Evolutionary conservation across 2,113 vertebrate genomes (phyloP).

Genomic region (Mastomys natalensis): DNA sequence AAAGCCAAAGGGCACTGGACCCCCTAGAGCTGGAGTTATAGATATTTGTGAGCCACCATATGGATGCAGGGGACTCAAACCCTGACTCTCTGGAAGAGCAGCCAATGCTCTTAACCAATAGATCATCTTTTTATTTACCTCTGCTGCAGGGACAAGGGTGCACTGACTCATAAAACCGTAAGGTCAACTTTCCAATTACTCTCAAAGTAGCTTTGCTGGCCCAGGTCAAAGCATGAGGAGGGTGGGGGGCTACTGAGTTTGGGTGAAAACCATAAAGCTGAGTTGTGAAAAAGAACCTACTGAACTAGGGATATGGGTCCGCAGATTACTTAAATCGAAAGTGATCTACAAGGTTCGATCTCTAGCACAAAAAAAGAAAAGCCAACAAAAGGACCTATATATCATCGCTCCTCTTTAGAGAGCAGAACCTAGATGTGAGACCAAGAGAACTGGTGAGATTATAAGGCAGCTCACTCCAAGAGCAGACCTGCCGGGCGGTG

Average conservation of each 20-base stretch:
- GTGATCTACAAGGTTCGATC: not conserved
- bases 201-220: not conserved
- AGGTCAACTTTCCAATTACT: not conserved
- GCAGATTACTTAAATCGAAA: not conserved
- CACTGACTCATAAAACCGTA: not conserved
- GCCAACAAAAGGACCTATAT: not conserved
- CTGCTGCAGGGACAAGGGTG: too few species aligned
- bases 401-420: constrained; percentile 3
- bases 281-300: not conserved
- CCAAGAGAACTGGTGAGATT: not conserved
- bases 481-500: too few species aligned
- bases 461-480: not conserved
- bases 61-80: not conserved
- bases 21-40: not conserved
- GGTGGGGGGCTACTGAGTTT: rapidly evolving
- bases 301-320: not conserved
- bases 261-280: not conserved
- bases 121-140: not conserved
- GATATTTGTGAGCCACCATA: not conserved
- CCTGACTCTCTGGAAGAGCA: not conserved
- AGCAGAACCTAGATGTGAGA: constrained; percentile 2
- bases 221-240: not conserved
- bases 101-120: not conserved
- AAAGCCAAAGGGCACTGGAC: not conserved
- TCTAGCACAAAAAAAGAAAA: not conserved